These are phyloP conservation scores for Gasterosteus aculeatus DNA, from an alignment of 2,113 vertebrate genomes.

Conservation along the genomic window DNA sequence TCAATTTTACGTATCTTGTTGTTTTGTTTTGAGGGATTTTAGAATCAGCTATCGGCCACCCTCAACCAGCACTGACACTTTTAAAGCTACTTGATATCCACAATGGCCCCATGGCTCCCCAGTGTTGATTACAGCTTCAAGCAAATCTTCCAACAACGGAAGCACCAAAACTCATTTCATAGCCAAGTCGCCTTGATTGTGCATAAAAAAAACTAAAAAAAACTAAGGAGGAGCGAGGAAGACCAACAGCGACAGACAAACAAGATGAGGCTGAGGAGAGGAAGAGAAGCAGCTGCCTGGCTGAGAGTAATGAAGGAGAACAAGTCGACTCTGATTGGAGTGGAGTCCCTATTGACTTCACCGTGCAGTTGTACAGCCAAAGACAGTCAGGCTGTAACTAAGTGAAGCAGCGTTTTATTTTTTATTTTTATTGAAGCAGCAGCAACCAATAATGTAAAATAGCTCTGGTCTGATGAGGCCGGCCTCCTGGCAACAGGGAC, in stretches of 20 bases:
- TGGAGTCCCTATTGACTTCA: slow-evolving; percentile 54
- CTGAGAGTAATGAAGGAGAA: slow-evolving; percentile 67
- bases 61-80: slow-evolving; percentile 21
- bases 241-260: slow-evolving; percentile 43
- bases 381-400: slow-evolving; percentile 31
- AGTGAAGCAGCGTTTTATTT: slow-evolving; percentile 30
- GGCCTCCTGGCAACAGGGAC: neutral
- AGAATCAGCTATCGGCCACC: slow-evolving; percentile 29
- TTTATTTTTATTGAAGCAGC: slow-evolving; percentile 34
- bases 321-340: slow-evolving; percentile 72
- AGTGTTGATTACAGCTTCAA: slow-evolving; percentile 72
- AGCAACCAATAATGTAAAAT: slow-evolving; percentile 35
- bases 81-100: slow-evolving; percentile 71
- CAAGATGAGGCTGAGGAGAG: slow-evolving; percentile 26
- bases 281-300: slow-evolving; percentile 69
- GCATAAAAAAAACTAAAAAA: slow-evolving; percentile 54
- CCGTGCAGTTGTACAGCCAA: slow-evolving; percentile 17
- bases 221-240: neutral
- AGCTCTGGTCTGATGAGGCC: neutral
- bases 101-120: slow-evolving; percentile 62
- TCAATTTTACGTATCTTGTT: neutral
- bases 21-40: neutral
- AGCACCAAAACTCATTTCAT: slow-evolving; percentile 73
- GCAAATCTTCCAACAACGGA: slow-evolving; percentile 31
- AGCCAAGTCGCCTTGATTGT: slow-evolving; percentile 69